Evolutionary conservation across 2,888 invertebrate species (phyloP).

Genomic region (Leptinotarsa tumamoca): DNA sequence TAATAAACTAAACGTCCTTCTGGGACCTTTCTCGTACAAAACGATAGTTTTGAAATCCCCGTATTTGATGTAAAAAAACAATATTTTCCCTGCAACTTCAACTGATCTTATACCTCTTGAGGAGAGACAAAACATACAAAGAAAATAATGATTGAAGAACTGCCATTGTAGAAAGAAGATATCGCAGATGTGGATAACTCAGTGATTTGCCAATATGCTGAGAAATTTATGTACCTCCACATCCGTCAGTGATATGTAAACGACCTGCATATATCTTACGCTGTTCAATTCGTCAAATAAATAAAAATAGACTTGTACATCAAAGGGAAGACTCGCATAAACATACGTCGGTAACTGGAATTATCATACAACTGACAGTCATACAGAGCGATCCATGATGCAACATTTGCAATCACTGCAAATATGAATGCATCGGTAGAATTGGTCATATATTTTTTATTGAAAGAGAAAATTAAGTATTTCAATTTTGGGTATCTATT

Average conservation of each 20-base stretch:
- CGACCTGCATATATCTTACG: slow-evolving; percentile 20
- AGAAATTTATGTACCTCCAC: slow-evolving; percentile 15
- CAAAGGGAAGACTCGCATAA: slow-evolving; percentile 16
- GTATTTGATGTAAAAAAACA: too few relatives aligned
- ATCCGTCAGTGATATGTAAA: slow-evolving; percentile 22
- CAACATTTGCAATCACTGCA: too few relatives aligned
- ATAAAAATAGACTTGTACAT: slow-evolving; percentile 26
- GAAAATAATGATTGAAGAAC: slow-evolving; percentile 9
- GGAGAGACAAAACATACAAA: not conserved
- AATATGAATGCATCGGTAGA: not conserved
- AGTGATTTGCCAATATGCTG: slow-evolving; percentile 23
- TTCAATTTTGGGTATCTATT: too few relatives aligned
- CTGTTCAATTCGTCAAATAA: slow-evolving; percentile 26
- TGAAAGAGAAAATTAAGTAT: not conserved
- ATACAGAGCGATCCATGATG: slow-evolving; percentile 1
- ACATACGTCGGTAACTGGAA: slow-evolving; percentile 23
- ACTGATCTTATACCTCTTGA: too few relatives aligned
- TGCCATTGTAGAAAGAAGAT: slow-evolving; percentile 9
- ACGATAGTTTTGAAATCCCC: too few relatives aligned
- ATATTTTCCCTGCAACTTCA: too few relatives aligned
- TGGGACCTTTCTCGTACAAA: too few relatives aligned
- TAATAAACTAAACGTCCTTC: too few relatives aligned
- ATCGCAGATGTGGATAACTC: slow-evolving; percentile 15
- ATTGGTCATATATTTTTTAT: not conserved
- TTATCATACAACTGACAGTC: slow-evolving; percentile 16